Evolutionary conservation across 2,797 vertebrate genomes (phyloP), one percentile per base, ranked within the genome.

Genomic region (Hypotaenidia philippensis): DNA sequence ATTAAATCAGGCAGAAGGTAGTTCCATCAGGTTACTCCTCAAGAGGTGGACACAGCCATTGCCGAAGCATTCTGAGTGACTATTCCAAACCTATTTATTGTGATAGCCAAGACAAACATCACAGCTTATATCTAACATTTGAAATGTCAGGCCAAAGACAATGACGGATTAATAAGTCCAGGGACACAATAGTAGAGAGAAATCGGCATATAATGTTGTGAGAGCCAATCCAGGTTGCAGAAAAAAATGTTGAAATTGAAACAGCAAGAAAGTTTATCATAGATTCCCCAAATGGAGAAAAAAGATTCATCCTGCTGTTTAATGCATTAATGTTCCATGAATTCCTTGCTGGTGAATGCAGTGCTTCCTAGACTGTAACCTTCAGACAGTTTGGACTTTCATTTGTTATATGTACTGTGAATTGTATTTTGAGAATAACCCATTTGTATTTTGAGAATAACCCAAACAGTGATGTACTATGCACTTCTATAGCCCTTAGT

Each of bases 81-180:
- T 96, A 74, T 94, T 95, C 71, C 89, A 95, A 92, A 87, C 56
- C 31, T 19, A 13, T 95, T 95, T 94, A 79, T 82, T 97, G 71
- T 93, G 80, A 81, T 79, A 92, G 84, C 61, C 68, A 95, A 97
- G 86, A 96, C 61, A 97, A 97, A 96, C 90, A 97, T 80, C 93
- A 94, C 68, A 79, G 69, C 50, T 95, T 78, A 18, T 47, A 95
- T 76, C 88, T 93, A 94, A 93, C 66, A 89, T 95, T 88, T 96
- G 90, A 97, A 96, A 97, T 83, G 32, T 70, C 50, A 87, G 36
- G 18, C 44, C 79, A 96, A 89, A 97, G 74, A 92, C 96, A 97
- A 96, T 68, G 70, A 97, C 81, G 40, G 70, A 91, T 95, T 96
- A 95, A 76, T 94, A 97, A 95, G 32, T 34, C 76, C 90, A 93